Base-by-base conservation (phyloP, 2,888 invertebrate genomes). In the Plagodis pulveraria region DNA sequence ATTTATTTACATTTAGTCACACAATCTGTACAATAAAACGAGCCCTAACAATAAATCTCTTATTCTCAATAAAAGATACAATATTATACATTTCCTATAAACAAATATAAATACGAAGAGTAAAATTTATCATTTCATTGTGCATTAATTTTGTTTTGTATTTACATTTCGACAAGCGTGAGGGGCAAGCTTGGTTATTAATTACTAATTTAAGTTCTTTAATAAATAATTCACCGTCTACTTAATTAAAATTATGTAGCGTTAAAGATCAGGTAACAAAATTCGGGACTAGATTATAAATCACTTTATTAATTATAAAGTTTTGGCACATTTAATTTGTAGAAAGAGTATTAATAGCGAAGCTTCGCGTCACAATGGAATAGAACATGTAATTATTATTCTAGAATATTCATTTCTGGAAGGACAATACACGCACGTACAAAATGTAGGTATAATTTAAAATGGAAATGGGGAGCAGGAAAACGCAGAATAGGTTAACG, bases 121-220 rank as follows among this genome's bases (percentile, higher is more conserved):
- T 74, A 74, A 78, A 67, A 66, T 67, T 71, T 77, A 71, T 74
- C 44, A 41, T 43, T 55, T 81, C 80, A 78, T 76, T 81, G 91
- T 90, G 91, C 91, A 89, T 74, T 71, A 74, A 67, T 68, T 70
- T 80, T 77, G 74, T 84, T 68, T 76, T 76, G 8, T 89, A 91
- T 91, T 83, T 91, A 89, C 88, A 88, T 69, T 77, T 81, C 71
- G 77, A 80, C 83, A 89, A 89, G 91, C 91, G 91, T 90, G 91
- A 82, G 73, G 83, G 81, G 81, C 83, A 89, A 90, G 91, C 91
- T 82, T 84, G 81, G 76, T 78, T 81, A 81, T 63, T 70, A 62
- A 57, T 63, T 49, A 54, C 62, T 59, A 62, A 52, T 56, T 45
- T 50, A 55, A 50, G 56, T 49, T 58, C 53, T 59, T 62, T 60